A percentile compares a stretch with the other conserved stretches of the same genome.
phyloP scores from a whole-genome alignment of 2,113 vertebrate genomes.

The Climacteris rufus region DNA sequence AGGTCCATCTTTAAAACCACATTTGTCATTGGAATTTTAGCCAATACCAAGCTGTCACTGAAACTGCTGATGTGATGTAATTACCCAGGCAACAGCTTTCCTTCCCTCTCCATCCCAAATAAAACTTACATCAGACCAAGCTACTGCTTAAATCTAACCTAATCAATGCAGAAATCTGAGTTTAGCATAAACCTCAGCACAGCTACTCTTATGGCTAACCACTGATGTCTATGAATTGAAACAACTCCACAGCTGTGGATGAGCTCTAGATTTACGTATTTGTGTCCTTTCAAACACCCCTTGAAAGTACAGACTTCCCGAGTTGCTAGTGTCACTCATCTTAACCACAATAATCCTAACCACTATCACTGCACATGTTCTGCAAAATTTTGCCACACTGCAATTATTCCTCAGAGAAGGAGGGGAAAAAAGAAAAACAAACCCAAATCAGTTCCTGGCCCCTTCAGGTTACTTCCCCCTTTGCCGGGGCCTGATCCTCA shows the following conservation, averaged over 20 bases:
- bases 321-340: background rate
- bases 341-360: background rate
- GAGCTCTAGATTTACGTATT: background rate
- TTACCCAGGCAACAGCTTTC: background rate
- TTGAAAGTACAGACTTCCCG: accelerated
- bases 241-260: background rate
- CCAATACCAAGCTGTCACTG: background rate
- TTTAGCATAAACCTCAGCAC: background rate
- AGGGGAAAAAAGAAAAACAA: background rate
- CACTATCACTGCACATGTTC: background rate
- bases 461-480: background rate
- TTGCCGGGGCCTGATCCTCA: background rate
- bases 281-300: background rate
- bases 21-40: background rate
- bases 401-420: background rate
- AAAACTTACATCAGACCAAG: background rate
- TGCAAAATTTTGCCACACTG: background rate
- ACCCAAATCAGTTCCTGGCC: background rate
- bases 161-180: background rate
- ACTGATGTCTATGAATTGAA: background rate
- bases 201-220: background rate
- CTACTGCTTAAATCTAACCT: background rate
- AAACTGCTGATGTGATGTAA: background rate
- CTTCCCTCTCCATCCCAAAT: background rate
- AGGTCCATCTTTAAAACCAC: background rate